These are phyloP conservation scores for Thunnus albacares DNA, from an alignment of 2,797 vertebrate species.

Conservation along the genomic window DNA sequence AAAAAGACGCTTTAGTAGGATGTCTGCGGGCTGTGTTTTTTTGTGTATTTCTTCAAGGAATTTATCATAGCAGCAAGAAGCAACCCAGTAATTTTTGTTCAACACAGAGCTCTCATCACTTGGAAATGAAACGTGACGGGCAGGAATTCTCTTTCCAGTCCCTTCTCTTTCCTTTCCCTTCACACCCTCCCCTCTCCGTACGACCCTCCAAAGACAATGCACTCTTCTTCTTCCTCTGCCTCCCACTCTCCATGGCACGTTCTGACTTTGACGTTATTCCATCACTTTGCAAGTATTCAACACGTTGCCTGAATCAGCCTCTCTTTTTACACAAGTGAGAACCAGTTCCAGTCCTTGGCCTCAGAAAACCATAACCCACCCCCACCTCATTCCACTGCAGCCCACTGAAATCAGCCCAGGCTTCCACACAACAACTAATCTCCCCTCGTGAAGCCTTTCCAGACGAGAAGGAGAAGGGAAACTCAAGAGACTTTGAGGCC, in stretches of 20 bases:
- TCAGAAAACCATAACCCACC: slow-evolving; percentile 66
- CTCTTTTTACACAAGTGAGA: slow-evolving; percentile 61
- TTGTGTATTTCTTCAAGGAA: slow-evolving; percentile 35
- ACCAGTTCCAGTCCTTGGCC: slow-evolving; percentile 60
- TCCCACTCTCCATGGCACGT: slow-evolving; percentile 60
- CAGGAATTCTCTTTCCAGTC: slow-evolving; percentile 61
- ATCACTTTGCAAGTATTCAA: slow-evolving; percentile 66
- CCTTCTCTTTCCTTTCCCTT: slow-evolving; percentile 47
- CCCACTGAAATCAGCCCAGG: slow-evolving; percentile 62
- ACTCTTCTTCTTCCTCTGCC: slow-evolving; percentile 55
- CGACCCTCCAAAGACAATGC: slow-evolving; percentile 68
- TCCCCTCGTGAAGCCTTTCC: slow-evolving; percentile 54
- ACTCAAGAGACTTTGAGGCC: slow-evolving; percentile 35
- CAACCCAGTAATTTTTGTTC: slow-evolving; percentile 36
- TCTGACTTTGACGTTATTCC: slow-evolving; percentile 62
- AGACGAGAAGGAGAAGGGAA: slow-evolving; percentile 20
- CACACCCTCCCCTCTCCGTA: slow-evolving; percentile 40
- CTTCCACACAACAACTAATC: slow-evolving; percentile 54
- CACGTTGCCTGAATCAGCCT: slow-evolving; percentile 55
- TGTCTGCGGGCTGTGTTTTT: slow-evolving; percentile 10
- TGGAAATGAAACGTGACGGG: slow-evolving; percentile 62
- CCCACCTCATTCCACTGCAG: slow-evolving; percentile 67
- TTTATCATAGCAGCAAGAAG: slow-evolving; percentile 36
- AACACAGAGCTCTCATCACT: slow-evolving; percentile 59
- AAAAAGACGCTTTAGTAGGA: slow-evolving; percentile 22